Evolutionary conservation across 2,113 vertebrate species (phyloP).

Genomic region (Emberiza fucata): DNA sequence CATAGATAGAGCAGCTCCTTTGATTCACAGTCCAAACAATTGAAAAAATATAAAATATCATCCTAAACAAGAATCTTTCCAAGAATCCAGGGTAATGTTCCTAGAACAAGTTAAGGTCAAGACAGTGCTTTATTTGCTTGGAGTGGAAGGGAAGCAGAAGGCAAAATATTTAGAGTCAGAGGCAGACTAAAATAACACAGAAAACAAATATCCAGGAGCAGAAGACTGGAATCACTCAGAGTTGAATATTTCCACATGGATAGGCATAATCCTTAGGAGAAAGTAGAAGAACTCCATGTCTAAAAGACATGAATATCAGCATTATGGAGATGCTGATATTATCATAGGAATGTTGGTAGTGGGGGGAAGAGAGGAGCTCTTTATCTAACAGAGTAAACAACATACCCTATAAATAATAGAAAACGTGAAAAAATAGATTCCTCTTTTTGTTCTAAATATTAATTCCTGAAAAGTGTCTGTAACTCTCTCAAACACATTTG

Average conservation of each 20-base stretch:
- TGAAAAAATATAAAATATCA: background rate
- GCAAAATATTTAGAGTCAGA: background rate
- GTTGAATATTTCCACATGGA: background rate
- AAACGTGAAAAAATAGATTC: background rate
- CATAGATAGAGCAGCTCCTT: background rate
- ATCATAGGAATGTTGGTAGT: background rate
- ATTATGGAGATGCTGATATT: background rate
- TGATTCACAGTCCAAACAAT: background rate
- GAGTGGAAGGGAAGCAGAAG: background rate
- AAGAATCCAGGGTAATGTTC: accelerated
- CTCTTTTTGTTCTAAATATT: background rate
- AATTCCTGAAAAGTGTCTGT: background rate
- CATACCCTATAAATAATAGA: background rate
- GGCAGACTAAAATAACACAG: background rate
- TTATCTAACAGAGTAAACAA: background rate
- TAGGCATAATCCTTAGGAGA: background rate
- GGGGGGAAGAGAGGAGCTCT: background rate
- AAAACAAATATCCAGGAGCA: background rate
- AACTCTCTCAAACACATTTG: background rate
- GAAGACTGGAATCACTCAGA: background rate
- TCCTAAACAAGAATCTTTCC: background rate
- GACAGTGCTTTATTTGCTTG: background rate
- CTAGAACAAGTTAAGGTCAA: background rate
- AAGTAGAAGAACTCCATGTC: background rate
- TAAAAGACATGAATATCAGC: background rate